These are phyloP conservation scores for Lathamus discolor DNA, from an alignment of 2,113 vertebrate species.

Conservation along the genomic window DNA sequence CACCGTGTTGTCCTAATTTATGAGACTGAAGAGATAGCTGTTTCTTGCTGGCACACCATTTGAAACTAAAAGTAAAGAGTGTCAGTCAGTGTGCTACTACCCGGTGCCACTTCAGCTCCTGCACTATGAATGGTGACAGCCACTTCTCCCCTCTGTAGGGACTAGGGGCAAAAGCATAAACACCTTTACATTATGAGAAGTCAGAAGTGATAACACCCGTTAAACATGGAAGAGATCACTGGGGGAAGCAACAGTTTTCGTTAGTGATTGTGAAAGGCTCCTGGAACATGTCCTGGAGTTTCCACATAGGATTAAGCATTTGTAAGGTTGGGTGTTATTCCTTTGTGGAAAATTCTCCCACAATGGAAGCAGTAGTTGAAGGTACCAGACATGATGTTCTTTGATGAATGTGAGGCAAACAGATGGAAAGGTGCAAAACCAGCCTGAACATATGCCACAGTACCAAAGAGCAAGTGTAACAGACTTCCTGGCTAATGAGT, in stretches of 20 bases:
- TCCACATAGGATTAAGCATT: not conserved
- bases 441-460: not conserved
- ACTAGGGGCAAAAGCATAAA: no score
- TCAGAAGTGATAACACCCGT: not conserved
- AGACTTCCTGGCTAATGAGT: not conserved
- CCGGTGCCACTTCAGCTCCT: not conserved
- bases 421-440: not conserved
- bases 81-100: not conserved
- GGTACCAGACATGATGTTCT: not conserved
- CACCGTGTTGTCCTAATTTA: not conserved
- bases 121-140: not conserved
- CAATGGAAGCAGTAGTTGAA: not conserved
- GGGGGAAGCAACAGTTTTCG: not conserved
- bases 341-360: not conserved
- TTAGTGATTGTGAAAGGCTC: not conserved
- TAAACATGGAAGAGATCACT: not conserved
- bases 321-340: not conserved
- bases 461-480: not conserved
- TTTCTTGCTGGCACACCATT: no score
- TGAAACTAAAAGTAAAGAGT: not conserved
- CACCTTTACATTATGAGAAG: rapidly evolving
- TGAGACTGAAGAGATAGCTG: not conserved
- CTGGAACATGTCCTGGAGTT: not conserved
- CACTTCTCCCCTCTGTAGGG: not conserved
- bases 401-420: not conserved